phyloP scores from a whole-genome alignment of 2,797 vertebrate genomes.

The Nannoperca obscura region DNA sequence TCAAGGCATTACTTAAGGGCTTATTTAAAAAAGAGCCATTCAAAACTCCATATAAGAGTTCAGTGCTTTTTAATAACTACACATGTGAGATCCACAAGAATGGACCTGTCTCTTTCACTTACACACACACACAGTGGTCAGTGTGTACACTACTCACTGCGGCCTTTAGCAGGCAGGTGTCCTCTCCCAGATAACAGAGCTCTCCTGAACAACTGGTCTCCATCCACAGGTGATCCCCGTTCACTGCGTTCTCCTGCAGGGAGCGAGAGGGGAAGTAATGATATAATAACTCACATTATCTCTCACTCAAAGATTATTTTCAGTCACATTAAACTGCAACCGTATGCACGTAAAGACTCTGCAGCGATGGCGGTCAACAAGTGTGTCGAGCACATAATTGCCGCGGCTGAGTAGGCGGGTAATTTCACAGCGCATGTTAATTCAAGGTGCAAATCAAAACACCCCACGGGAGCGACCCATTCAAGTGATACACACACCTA shows the following conservation, averaged over 20 bases:
- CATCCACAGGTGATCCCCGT: conserved; percentile 97
- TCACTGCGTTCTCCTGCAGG: conserved; percentile 93
- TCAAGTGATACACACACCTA: conserved; percentile 36
- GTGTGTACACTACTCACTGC: conserved; percentile 88
- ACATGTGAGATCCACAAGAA: no score
- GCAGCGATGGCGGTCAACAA: conserved; percentile 34
- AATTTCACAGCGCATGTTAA: conserved; percentile 57
- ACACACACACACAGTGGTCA: conserved; percentile 9
- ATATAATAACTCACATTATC: conserved; percentile 28
- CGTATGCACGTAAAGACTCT: conserved; percentile 26
- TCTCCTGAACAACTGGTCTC: conserved; percentile 98
- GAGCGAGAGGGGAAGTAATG: background rate
- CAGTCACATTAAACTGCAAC: conserved; percentile 34
- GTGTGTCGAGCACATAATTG: conserved; percentile 71
- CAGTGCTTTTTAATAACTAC: no score
- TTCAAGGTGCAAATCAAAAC: conserved; percentile 55
- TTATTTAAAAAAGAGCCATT: no score
- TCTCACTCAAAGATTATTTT: conserved; percentile 23
- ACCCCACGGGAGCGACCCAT: conserved; percentile 5
- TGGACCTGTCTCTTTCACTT: background rate
- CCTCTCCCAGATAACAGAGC: conserved; percentile 97
- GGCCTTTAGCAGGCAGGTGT: conserved; percentile 94
- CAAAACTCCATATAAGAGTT: no score
- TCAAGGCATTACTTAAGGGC: no score
- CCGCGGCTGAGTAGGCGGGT: conserved; percentile 49